Conservation (phyloP, 2,113 vertebrate genomes). For the Motacilla alba region DNA sequence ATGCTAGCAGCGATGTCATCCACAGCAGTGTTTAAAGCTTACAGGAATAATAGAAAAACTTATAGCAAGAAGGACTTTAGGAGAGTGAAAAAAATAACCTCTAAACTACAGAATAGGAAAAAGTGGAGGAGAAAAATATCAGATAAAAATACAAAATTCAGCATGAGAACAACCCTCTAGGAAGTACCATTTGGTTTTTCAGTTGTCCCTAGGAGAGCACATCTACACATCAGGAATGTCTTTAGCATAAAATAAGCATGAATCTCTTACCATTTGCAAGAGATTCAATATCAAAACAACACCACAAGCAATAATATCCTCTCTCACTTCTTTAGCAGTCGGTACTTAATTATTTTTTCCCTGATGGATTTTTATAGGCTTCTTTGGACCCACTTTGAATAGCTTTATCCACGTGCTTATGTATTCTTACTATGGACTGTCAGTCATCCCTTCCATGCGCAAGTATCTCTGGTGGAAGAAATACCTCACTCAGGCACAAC, state of each 20-base stretch:
- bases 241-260: background rate
- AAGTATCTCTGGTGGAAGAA: conserved; percentile 91
- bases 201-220: background rate
- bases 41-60: background rate
- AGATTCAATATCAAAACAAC: background rate
- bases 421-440: conserved; percentile 88
- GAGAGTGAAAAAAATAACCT: background rate
- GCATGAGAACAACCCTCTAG: background rate
- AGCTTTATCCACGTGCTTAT: conserved; percentile 90
- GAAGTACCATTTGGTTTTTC: background rate
- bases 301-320: background rate
- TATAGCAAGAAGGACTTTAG: accelerated
- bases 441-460: conserved; percentile 85
- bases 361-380: conserved; percentile 69
- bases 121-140: accelerated
- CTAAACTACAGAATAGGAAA: background rate
- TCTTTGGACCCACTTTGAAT: conserved; percentile 87
- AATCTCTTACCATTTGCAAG: background rate
- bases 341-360: background rate
- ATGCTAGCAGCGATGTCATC: background rate
- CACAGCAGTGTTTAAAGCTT: background rate
- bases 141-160: background rate
- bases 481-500: conserved; percentile 87
- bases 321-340: background rate
- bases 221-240: background rate